phyloP scores from a whole-genome alignment of 2,113 vertebrate genomes.

The Otocyon megalotis region DNA sequence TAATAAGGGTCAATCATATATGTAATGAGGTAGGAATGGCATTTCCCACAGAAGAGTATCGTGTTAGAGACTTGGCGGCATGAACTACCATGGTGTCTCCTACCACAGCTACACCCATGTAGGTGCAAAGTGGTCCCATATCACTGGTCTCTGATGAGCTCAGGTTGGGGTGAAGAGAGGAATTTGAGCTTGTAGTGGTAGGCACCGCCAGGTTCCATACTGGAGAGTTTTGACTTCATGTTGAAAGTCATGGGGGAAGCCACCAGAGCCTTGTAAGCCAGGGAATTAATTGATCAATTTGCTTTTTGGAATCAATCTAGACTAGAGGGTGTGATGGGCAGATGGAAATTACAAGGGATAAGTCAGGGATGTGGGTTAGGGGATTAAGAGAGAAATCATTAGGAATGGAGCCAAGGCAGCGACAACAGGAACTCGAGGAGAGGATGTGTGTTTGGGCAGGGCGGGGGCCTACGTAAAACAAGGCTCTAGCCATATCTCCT shows the following conservation, averaged over 20 bases:
- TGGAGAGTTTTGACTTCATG: neutral
- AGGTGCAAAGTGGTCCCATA: fast-evolving
- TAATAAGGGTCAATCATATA: neutral
- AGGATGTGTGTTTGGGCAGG: neutral
- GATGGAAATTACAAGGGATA: constrained; percentile 67
- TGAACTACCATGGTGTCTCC: neutral
- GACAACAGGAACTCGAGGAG: neutral
- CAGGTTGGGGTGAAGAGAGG: too few species aligned
- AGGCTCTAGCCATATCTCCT: neutral
- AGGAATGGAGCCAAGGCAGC: constrained; percentile 56
- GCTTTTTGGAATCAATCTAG: constrained; percentile 53
- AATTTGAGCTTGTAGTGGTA: too few species aligned
- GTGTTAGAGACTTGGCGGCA: neutral
- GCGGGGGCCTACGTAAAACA: neutral
- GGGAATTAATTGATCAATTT: constrained; percentile 66
- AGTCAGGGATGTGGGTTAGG: constrained; percentile 19
- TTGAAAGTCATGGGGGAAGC: constrained; percentile 2
- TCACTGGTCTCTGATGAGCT: neutral
- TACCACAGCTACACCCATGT: neutral
- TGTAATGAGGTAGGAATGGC: neutral
- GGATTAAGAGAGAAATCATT: constrained; percentile 61
- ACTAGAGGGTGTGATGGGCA: constrained; percentile 56
- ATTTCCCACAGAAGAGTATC: neutral
- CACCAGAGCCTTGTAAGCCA: neutral
- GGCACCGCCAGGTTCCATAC: neutral